These are phyloP conservation scores for Sebastes flavidus DNA, from an alignment of 2,797 vertebrate genomes.

Conservation along the genomic window DNA sequence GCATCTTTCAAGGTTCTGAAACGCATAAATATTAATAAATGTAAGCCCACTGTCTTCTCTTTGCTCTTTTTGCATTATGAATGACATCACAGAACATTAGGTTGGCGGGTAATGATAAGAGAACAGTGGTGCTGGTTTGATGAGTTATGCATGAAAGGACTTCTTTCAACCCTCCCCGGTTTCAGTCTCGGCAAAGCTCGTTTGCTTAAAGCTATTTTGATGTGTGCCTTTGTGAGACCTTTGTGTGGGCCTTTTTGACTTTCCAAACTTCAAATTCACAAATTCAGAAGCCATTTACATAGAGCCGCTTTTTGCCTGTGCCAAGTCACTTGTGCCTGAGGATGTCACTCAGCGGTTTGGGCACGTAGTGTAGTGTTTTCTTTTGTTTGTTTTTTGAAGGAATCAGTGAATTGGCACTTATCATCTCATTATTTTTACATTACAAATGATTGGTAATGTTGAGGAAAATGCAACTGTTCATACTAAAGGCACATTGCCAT, in stretches of 20 bases:
- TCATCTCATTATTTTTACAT: not conserved
- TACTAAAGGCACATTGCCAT: not conserved
- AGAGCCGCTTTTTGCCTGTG: slow-evolving; percentile 23
- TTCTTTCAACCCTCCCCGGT: slow-evolving; percentile 68
- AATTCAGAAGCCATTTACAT: slow-evolving; percentile 53
- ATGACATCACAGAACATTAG: slow-evolving; percentile 78
- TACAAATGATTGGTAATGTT: slow-evolving; percentile 12
- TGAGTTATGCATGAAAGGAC: slow-evolving; percentile 79
- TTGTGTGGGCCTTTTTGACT: slow-evolving; percentile 66
- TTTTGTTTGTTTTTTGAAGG: slow-evolving; percentile 8
- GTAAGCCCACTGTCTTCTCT: slow-evolving; percentile 69
- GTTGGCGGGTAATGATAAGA: slow-evolving; percentile 77
- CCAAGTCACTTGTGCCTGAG: slow-evolving; percentile 33
- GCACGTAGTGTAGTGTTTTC: not conserved
- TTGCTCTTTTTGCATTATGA: slow-evolving; percentile 78
- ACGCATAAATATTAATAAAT: slow-evolving; percentile 72
- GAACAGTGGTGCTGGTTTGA: slow-evolving; percentile 71
- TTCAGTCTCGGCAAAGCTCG: slow-evolving; percentile 55
- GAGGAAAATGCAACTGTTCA: not conserved
- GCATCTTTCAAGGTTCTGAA: slow-evolving; percentile 67
- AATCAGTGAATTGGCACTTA: slow-evolving; percentile 19
- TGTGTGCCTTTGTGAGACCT: slow-evolving; percentile 68
- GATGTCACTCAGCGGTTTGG: slow-evolving; percentile 29
- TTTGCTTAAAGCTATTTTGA: slow-evolving; percentile 71
- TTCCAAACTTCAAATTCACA: slow-evolving; percentile 63